Evolutionary conservation across 2,888 invertebrate species (phyloP), one percentile per base, ranked within the genome.

Genomic region (Thalpophila matura): DNA sequence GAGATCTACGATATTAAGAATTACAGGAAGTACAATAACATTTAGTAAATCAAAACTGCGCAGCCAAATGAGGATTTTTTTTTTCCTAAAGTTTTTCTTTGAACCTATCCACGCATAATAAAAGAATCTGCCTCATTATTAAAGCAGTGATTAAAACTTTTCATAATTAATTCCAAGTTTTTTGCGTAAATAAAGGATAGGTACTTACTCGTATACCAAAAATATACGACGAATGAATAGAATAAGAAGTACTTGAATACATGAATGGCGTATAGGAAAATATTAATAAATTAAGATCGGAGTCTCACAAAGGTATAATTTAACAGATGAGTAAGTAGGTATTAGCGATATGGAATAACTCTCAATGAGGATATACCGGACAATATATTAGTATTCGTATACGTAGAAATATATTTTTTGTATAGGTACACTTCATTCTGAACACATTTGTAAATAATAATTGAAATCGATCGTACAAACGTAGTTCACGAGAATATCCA

Each of bases 301-400:
- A 14, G 9, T 6, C 16, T 26, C 12, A 20, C 26, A 33, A 33
- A 43, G 3, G 3, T 58, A 5, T 20, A 40, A 33, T 27, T 27
- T 27, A 9, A 35, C 45, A 35, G 59, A 16, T 45, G n/a, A 35
- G 10, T 10, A 27, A 58, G 22, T 10, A 22, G 2, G 10, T 1
- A 10, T 35, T n/a, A 27, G 4, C 10, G 4, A 35, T 20, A 20
- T 12, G 22, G 9, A 57, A 27, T 24, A 29, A 18, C 9, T 14
- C 31, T 42, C 57, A 57, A 26, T 31, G 10, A 14, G 9, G 18
- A 40, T 57, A 24, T n/a, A n/a, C 7, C n/a, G 20, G 2, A 16
- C 22, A 9, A 9, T 22, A 12, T 22, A 18, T 40, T 5, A 7
- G 6, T 10, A 40, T 4, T n/a, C n/a, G n/a, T 26, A 9, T 10